These are phyloP conservation scores for Phycodurus eques DNA, from an alignment of 2,113 vertebrate genomes.

Conservation along the genomic window DNA sequence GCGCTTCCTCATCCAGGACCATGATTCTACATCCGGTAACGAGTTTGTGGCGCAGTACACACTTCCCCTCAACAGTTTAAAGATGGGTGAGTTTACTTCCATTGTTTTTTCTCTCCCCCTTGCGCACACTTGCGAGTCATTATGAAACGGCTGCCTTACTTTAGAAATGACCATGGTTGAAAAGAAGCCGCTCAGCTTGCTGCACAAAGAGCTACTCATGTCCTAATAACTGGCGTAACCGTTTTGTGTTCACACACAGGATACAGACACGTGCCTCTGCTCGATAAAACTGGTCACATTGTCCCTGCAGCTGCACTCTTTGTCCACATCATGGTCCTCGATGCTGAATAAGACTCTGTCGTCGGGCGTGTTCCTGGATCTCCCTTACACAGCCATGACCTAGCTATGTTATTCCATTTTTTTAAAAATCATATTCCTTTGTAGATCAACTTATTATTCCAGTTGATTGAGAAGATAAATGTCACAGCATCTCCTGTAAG, in stretches of 20 bases:
- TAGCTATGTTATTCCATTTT: background rate
- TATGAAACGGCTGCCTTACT: background rate
- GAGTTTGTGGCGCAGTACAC: constrained; percentile 91
- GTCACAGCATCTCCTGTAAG: background rate
- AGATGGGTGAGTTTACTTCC: constrained; percentile 78
- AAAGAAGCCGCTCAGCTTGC: constrained; percentile 13
- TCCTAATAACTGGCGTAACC: constrained; percentile 7
- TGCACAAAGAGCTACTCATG: constrained; percentile 27
- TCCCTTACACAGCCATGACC: constrained; percentile 12
- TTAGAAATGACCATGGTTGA: constrained; percentile 18
- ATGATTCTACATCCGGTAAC: constrained; percentile 79
- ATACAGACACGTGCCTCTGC: constrained; percentile 90
- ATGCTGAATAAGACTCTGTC: constrained; percentile 48
- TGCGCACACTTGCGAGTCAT: background rate
- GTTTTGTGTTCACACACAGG: constrained; percentile 70
- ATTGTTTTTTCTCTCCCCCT: too few species aligned
- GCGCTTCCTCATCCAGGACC: constrained; percentile 87
- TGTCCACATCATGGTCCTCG: constrained; percentile 78
- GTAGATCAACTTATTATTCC: constrained; percentile 40
- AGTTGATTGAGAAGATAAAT: constrained; percentile 5
- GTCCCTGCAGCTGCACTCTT: constrained; percentile 87
- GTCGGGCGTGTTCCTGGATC: background rate
- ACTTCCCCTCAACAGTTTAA: constrained; percentile 84
- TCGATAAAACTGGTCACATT: constrained; percentile 80
- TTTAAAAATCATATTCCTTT: constrained; percentile 8